Conservation (phyloP, 2,113 vertebrate species). For the Callipepla squamata region DNA sequence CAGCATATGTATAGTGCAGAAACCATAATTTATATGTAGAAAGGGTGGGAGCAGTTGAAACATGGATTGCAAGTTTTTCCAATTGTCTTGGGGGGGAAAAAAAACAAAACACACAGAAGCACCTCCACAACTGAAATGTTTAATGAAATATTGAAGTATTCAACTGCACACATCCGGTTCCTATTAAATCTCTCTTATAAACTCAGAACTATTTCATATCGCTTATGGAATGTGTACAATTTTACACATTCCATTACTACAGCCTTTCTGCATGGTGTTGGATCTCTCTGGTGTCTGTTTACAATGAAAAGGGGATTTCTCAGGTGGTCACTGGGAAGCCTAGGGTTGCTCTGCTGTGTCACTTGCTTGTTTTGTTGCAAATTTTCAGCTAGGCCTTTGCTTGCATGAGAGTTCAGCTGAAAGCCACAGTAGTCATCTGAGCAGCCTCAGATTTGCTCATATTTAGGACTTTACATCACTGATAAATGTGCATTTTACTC, state of each 20-base stretch:
- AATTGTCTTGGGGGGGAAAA: not conserved
- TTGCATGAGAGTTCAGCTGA: not conserved
- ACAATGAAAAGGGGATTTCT: not conserved
- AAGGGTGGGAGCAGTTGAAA: not conserved
- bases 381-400: not conserved
- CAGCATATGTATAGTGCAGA: not conserved
- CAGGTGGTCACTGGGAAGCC: not conserved
- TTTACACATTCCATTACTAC: not conserved
- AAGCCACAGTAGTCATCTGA: not conserved
- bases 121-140: not conserved
- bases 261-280: not conserved
- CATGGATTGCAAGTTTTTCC: not conserved
- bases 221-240: not conserved
- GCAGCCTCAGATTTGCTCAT: accelerated
- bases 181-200: not conserved
- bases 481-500: not conserved
- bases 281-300: not conserved
- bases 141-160: not conserved
- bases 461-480: not conserved
- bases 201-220: not conserved
- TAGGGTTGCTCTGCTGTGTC: not conserved
- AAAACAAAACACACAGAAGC: not conserved
- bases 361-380: not conserved
- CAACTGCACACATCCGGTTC: not conserved
- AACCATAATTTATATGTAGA: not conserved